phyloP scores from a whole-genome alignment of 2,797 vertebrate species.

The Silurus lanzhouensis region DNA sequence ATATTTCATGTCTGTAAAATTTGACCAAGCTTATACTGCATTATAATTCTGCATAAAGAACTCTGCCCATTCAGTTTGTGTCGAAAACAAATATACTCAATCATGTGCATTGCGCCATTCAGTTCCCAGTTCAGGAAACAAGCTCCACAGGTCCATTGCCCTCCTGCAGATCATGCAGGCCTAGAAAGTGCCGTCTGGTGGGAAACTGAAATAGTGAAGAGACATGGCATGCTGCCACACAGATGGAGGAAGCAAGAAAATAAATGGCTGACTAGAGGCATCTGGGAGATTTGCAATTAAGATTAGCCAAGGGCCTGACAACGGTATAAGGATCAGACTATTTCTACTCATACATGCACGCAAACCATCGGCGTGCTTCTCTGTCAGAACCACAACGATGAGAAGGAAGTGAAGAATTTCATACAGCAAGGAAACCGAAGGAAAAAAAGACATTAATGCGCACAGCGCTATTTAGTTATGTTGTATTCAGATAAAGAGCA shows the following conservation, averaged over 20 bases:
- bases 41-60: conserved; percentile 22
- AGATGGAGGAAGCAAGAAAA: conserved; percentile 48
- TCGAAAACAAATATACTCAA: conserved; percentile 8
- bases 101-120: neutral
- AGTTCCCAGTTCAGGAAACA: conserved; percentile 40
- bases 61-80: conserved; percentile 12
- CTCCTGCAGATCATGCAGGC: conserved; percentile 35
- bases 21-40: neutral
- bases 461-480: neutral
- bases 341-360: conserved; percentile 39
- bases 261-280: conserved; percentile 51
- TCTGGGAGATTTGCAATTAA: conserved; percentile 56
- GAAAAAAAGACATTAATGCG: neutral
- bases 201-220: conserved; percentile 45
- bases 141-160: conserved; percentile 34
- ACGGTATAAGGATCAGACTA: conserved; percentile 41
- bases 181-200: conserved; percentile 37
- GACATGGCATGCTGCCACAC: conserved; percentile 55
- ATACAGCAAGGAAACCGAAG: neutral
- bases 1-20: too few species aligned
- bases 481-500: neutral
- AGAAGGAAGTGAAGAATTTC: conserved; percentile 36
- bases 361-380: conserved; percentile 16
- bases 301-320: conserved; percentile 45
- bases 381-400: conserved; percentile 1